A percentile compares a stretch with the other conserved stretches of the same genome.
Evolutionary conservation across 2,113 vertebrate species (phyloP).

Genomic region (Calonectris borealis): DNA sequence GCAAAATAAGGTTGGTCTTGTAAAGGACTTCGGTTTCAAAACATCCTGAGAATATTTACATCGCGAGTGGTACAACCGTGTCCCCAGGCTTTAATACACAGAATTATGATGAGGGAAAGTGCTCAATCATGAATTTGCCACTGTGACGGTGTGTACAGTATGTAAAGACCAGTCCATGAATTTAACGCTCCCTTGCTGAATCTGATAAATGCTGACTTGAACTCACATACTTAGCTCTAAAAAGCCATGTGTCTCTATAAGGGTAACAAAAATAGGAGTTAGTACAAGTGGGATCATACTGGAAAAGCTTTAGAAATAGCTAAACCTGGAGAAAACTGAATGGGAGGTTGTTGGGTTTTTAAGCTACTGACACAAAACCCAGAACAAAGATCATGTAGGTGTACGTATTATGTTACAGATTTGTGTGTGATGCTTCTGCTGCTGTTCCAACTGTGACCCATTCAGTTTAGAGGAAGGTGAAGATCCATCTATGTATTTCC

Average conservation of each 20-base stretch:
- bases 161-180: background rate
- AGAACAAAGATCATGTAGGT: background rate
- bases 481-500: background rate
- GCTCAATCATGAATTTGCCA: background rate
- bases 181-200: background rate
- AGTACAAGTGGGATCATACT: background rate
- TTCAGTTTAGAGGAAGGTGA: background rate
- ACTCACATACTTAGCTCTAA: background rate
- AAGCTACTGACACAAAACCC: background rate
- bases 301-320: background rate
- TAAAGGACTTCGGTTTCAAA: background rate
- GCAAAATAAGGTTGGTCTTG: background rate
- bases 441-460: background rate
- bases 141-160: background rate
- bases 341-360: background rate
- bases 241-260: background rate
- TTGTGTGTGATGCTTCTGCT: background rate
- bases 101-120: background rate
- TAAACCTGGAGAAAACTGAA: background rate
- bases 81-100: background rate
- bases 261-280: background rate
- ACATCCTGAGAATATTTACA: background rate
- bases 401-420: background rate
- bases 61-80: background rate
- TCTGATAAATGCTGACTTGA: background rate